Conservation (phyloP, 2,113 vertebrate species). For the Uria lomvia region DNA sequence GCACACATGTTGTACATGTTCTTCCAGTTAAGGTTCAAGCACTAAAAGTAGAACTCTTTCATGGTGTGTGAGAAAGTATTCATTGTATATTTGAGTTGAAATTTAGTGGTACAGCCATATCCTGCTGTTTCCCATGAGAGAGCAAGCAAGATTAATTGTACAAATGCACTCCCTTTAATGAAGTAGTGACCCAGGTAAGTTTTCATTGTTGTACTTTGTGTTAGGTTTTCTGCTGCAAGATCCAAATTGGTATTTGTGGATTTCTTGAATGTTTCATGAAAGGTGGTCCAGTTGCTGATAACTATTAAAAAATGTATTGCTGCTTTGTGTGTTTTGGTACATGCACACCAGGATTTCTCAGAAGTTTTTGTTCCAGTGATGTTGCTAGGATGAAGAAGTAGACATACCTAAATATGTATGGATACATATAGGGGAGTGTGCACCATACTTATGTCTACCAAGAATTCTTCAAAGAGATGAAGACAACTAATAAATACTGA, state of each 20-base stretch:
- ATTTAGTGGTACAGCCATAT: background rate
- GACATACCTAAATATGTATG: background rate
- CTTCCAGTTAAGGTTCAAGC: background rate
- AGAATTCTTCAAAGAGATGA: background rate
- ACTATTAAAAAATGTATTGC: background rate
- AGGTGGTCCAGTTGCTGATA: background rate
- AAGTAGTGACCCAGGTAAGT: background rate
- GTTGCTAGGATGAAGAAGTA: background rate
- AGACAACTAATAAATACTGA: background rate
- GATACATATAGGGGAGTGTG: background rate
- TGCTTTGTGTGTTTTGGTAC: background rate
- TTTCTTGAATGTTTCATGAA: background rate
- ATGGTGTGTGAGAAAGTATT: background rate
- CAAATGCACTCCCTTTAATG: background rate
- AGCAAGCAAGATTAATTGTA: background rate
- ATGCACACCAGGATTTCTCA: background rate
- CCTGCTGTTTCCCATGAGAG: background rate
- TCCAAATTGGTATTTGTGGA: background rate
- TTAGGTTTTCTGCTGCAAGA: background rate
- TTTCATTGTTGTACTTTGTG: background rate
- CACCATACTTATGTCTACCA: background rate
- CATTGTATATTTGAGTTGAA: background rate
- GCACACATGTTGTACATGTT: fast-evolving
- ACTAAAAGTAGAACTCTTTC: background rate
- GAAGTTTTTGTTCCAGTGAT: background rate